Evolutionary conservation across 2,797 vertebrate species (phyloP).

Genomic region (Apogon talboti): DNA sequence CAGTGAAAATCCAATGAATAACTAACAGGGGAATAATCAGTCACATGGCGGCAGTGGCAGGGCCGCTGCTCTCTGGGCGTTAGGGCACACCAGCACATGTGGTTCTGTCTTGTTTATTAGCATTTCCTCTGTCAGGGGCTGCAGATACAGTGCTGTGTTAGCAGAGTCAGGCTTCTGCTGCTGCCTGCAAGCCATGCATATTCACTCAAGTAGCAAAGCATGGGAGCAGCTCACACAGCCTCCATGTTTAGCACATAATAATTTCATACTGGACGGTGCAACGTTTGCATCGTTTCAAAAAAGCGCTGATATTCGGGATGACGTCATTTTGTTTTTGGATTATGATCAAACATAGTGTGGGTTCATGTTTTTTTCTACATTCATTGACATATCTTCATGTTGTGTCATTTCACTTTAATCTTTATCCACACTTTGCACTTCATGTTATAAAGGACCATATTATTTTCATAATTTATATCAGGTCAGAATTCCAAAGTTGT

Average conservation of each 20-base stretch:
- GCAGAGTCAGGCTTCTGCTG: constrained; percentile 40
- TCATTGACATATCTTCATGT: no score
- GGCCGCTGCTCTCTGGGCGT: constrained; percentile 28
- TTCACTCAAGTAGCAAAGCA: constrained; percentile 5
- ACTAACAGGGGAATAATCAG: constrained; percentile 77
- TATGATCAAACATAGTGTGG: no score
- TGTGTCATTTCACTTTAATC: no score
- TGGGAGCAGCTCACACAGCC: neutral
- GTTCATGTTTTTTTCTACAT: neutral
- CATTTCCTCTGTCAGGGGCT: constrained; percentile 63
- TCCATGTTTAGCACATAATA: constrained; percentile 1
- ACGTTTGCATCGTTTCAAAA: no score
- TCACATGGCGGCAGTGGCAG: constrained; percentile 51
- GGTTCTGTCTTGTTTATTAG: constrained; percentile 64
- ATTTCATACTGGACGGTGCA: no score
- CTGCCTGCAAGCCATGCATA: constrained; percentile 11
- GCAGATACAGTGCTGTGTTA: constrained; percentile 42
- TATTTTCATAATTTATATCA: no score
- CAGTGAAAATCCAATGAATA: constrained; percentile 76
- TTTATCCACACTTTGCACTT: no score
- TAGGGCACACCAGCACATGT: constrained; percentile 37
- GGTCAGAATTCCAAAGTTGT: no score
- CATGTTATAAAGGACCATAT: no score
- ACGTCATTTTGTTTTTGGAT: no score
- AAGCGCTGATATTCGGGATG: no score